A percentile compares a stretch with the other conserved stretches of the same genome.
Conservation (phyloP, 2,113 vertebrate species). For the Daphoenositta chrysoptera region DNA sequence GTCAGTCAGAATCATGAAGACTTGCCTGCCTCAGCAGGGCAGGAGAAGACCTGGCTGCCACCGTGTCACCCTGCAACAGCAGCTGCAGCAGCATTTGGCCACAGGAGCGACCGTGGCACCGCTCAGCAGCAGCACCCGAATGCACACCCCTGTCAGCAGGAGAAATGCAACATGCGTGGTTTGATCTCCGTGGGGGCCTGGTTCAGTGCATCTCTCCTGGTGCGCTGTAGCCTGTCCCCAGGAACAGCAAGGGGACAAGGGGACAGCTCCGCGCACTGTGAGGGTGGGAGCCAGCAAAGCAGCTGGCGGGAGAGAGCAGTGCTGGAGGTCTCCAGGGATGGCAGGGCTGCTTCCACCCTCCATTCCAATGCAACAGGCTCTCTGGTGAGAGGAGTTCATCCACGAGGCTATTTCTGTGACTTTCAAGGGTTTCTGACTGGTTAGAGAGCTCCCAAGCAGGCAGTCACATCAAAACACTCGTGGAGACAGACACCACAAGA, state of each 20-base stretch:
- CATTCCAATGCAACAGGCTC: neutral
- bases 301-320: neutral
- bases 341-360: neutral
- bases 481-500: neutral
- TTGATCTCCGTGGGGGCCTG: accelerated
- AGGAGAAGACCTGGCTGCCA: neutral
- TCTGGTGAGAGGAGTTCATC: neutral
- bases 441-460: neutral
- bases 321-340: accelerated
- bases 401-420: neutral
- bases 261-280: neutral
- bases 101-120: accelerated
- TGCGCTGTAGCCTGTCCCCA: neutral
- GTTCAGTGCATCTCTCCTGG: neutral
- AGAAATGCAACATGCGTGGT: neutral
- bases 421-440: neutral
- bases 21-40: neutral
- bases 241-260: neutral
- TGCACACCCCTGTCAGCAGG: accelerated
- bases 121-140: neutral
- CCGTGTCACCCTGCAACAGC: neutral
- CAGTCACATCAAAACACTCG: accelerated
- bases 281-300: neutral
- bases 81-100: neutral
- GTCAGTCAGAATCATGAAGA: neutral